Conservation (phyloP, 2,888 invertebrate species). For the Ichneumon xanthorius region DNA sequence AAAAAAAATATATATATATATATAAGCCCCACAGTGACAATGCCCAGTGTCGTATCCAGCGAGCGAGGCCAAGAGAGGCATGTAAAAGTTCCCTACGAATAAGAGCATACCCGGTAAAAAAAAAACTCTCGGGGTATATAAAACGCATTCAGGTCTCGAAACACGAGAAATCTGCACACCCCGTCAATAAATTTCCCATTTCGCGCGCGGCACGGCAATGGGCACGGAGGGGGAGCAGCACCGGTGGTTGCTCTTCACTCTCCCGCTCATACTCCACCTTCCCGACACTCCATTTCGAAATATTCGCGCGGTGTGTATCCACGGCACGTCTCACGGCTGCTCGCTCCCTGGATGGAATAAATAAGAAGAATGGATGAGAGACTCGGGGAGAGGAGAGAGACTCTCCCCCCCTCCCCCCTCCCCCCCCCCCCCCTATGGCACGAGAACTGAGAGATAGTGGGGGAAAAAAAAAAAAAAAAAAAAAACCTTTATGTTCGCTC, state of each 20-base stretch:
- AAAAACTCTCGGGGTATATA: conserved; percentile 45
- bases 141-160: conserved; percentile 56
- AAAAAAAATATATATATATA: too few relatives aligned
- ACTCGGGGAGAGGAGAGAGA: conserved; percentile 7
- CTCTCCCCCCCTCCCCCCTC: too few relatives aligned
- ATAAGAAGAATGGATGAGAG: conserved; percentile 52
- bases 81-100: not conserved
- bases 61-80: too few relatives aligned
- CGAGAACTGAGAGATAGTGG: conserved; percentile 16
- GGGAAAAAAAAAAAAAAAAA: conserved; percentile 35
- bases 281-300: conserved; percentile 71
- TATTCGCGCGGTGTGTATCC: conserved; percentile 67
- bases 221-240: conserved; percentile 17
- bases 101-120: conserved; percentile 9
- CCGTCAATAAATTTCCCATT: conserved; percentile 76
- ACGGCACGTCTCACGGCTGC: conserved; percentile 61
- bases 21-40: too few relatives aligned
- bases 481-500: not conserved
- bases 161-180: conserved; percentile 67
- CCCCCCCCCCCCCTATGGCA: conserved; percentile 30
- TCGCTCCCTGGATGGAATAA: conserved; percentile 67
- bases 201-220: conserved; percentile 55
- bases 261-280: conserved; percentile 26
- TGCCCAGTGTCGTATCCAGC: too few relatives aligned
- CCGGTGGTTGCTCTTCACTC: not conserved